Conservation (phyloP, 1,140 invertebrate genomes). For the Frieseomelitta varia region DNA sequence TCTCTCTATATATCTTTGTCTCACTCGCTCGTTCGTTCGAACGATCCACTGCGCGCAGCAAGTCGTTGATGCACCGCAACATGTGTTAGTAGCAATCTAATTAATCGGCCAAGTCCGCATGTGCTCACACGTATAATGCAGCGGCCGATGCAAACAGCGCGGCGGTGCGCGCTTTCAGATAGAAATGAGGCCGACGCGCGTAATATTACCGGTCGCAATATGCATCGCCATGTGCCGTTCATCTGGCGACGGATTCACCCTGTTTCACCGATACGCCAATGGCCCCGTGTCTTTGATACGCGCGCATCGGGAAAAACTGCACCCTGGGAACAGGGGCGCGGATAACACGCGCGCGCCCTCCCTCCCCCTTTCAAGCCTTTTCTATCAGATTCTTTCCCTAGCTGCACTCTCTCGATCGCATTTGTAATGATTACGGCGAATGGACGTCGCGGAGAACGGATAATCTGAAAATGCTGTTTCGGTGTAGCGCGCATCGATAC, state of each 20-base stretch:
- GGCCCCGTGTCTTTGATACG: constrained; percentile 25
- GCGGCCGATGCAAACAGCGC: constrained; percentile 27
- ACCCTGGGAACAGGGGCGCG: neutral
- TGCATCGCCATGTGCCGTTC: constrained; percentile 23
- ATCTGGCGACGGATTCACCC: constrained; percentile 20
- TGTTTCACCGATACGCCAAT: constrained; percentile 26
- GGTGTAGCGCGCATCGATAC: neutral
- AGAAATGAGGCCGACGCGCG: constrained; percentile 47
- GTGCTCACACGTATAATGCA: constrained; percentile 39
- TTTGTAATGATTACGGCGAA: constrained; percentile 38
- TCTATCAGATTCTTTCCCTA: too few species aligned
- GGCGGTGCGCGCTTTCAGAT: constrained; percentile 35
- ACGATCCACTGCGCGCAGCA: neutral
- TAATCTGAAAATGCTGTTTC: constrained; percentile 45
- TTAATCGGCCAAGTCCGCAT: constrained; percentile 33
- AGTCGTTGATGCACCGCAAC: neutral
- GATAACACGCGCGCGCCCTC: neutral
- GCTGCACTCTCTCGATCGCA: neutral
- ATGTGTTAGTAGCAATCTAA: constrained; percentile 41
- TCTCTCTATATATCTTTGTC: neutral
- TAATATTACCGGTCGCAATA: constrained; percentile 37
- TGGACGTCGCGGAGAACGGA: neutral
- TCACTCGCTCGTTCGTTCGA: neutral
- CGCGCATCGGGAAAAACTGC: constrained; percentile 2
- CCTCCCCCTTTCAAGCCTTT: too few species aligned